Percentiles rank a stretch among this genome's conserved stretches.
Conservation (phyloP, 2,888 invertebrate genomes). For the Meta bourneti region DNA sequence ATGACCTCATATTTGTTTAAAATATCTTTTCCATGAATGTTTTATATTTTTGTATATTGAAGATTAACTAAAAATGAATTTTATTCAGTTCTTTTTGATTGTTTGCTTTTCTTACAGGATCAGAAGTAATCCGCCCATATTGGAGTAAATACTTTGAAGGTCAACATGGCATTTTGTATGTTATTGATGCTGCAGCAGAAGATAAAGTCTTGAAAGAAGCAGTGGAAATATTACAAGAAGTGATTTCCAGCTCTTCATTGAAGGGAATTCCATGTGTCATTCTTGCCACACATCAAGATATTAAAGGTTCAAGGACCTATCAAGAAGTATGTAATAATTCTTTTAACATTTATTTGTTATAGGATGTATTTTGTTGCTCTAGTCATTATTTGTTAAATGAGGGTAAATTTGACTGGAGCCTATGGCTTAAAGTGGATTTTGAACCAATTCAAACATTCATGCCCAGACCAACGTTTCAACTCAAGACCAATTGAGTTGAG, state of each 20-base stretch:
- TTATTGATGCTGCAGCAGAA: slow-evolving; percentile 74
- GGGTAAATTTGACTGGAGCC: not conserved
- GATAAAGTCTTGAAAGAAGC: slow-evolving; percentile 72
- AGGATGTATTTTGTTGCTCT: not conserved
- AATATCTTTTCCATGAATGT: too few relatives aligned
- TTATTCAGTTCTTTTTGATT: too few relatives aligned
- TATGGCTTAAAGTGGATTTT: not conserved
- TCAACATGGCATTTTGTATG: slow-evolving; percentile 78
- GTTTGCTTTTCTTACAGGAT: slow-evolving; percentile 41
- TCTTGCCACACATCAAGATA: slow-evolving; percentile 78
- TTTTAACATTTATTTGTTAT: not conserved
- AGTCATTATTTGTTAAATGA: not conserved
- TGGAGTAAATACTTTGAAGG: slow-evolving; percentile 78
- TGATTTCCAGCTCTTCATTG: slow-evolving; percentile 69
- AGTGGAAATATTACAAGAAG: slow-evolving; percentile 71
- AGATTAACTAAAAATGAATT: too few relatives aligned
- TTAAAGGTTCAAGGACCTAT: slow-evolving; percentile 46
- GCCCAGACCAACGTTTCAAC: too few relatives aligned
- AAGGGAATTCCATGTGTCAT: slow-evolving; percentile 77
- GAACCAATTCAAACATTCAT: not conserved
- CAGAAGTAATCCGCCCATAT: slow-evolving; percentile 76
- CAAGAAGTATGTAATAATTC: slow-evolving; percentile 63
- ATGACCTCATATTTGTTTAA: too few relatives aligned
- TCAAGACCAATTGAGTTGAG: too few relatives aligned
- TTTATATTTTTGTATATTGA: too few relatives aligned